Conservation (phyloP, 2,888 invertebrate genomes). For the Trachelus troglodyta region DNA sequence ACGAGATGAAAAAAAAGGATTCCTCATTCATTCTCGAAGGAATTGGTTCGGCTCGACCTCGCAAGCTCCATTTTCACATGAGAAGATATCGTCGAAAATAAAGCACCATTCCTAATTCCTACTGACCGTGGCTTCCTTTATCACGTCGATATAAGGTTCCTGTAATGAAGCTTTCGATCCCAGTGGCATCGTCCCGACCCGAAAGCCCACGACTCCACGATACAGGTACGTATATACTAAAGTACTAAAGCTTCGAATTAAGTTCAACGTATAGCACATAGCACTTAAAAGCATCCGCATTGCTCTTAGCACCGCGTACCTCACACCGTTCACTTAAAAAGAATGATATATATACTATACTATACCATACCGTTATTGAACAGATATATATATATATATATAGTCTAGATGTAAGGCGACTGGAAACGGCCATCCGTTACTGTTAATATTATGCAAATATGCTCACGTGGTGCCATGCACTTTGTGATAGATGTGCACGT, state of each 20-base stretch:
- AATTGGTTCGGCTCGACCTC: neutral
- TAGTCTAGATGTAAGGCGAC: neutral
- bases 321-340: neutral
- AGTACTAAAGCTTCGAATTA: neutral
- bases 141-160: neutral
- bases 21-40: neutral
- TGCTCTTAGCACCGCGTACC: neutral
- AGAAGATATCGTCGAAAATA: neutral
- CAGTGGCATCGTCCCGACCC: neutral
- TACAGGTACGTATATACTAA: neutral
- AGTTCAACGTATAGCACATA: neutral
- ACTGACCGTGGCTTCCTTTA: neutral
- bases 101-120: neutral
- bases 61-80: neutral
- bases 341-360: neutral
- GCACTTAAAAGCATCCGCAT: neutral
- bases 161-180: neutral
- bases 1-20: neutral
- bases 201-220: neutral
- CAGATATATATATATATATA: too few relatives aligned
- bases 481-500: neutral
- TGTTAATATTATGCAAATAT: neutral
- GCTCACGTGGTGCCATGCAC: neutral
- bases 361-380: too few relatives aligned
- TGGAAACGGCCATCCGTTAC: neutral